Percentiles rank a stretch among this genome's conserved stretches.
Conservation (phyloP, 1,140 invertebrate genomes). For the Adelges cooleyi region DNA sequence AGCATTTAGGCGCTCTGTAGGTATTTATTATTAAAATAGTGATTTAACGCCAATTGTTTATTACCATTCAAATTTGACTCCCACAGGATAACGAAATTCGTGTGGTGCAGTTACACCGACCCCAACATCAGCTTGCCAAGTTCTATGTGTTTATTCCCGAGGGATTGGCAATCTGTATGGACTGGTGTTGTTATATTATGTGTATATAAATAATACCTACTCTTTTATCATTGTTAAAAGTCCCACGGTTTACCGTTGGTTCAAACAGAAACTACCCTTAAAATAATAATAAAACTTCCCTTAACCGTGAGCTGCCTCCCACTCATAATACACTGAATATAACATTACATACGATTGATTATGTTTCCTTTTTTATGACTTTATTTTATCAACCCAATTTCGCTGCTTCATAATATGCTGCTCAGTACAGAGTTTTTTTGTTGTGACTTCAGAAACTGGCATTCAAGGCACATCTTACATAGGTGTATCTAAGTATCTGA, state of each 20-base stretch:
- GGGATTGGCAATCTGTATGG: too few relatives aligned
- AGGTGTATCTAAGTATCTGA: too few relatives aligned
- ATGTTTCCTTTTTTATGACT: constrained; percentile 2
- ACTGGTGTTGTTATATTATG: neutral
- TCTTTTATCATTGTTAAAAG: constrained; percentile 28
- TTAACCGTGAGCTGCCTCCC: neutral
- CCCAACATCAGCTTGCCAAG: too few relatives aligned
- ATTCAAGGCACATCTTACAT: neutral
- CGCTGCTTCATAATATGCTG: neutral
- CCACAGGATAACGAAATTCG: too few relatives aligned
- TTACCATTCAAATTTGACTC: too few relatives aligned
- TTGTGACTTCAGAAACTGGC: neutral
- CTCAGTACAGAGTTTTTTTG: too few relatives aligned
- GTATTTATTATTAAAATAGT: too few relatives aligned
- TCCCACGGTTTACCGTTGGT: constrained; percentile 6
- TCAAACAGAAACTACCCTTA: constrained; percentile 11
- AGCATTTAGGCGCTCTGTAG: too few relatives aligned
- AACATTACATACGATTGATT: constrained; percentile 19
- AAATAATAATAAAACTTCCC: constrained; percentile 21
- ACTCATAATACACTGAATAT: neutral
- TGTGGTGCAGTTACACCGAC: too few relatives aligned
- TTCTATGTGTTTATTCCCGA: too few relatives aligned
- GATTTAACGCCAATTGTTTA: too few relatives aligned
- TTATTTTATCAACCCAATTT: constrained; percentile 23
- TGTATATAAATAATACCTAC: constrained; percentile 18